These are phyloP conservation scores for Herpailurus yagouaroundi DNA, from an alignment of 2,113 vertebrate genomes.

Conservation along the genomic window DNA sequence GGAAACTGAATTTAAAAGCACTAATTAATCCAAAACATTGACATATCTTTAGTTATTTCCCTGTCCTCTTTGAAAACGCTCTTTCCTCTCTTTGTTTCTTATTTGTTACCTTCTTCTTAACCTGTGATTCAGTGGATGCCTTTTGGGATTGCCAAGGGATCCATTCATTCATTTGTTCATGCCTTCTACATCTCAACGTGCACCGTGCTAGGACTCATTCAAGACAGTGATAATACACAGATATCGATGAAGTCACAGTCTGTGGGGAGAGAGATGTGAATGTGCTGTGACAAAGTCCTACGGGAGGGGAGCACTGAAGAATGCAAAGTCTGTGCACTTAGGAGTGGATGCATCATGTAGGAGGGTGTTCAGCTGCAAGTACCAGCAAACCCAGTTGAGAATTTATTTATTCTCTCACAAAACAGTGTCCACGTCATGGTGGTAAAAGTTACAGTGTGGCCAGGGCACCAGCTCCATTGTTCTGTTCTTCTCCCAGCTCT, in stretches of 20 bases:
- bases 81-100: slow-evolving; percentile 40
- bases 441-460: not conserved
- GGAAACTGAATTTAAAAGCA: not conserved
- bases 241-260: not conserved
- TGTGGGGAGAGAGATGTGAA: not conserved
- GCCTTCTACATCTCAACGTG: not conserved
- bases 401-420: not conserved
- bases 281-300: too few species aligned
- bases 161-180: not conserved
- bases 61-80: not conserved
- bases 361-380: not conserved
- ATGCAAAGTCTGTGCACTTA: not conserved
- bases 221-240: not conserved
- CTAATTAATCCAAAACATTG: not conserved
- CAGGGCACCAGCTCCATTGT: not conserved
- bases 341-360: not conserved
- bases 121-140: not conserved
- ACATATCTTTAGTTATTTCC: not conserved
- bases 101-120: slow-evolving; percentile 20
- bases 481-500: not conserved
- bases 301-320: not conserved
- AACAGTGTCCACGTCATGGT: not conserved
- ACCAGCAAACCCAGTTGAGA: not conserved
- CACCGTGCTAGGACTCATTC: not conserved
- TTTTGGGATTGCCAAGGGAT: not conserved